Percentiles rank a stretch among this genome's conserved stretches.
These are phyloP conservation scores for Diogma glabrata DNA, from an alignment of 2,888 invertebrate species.

Conservation along the genomic window DNA sequence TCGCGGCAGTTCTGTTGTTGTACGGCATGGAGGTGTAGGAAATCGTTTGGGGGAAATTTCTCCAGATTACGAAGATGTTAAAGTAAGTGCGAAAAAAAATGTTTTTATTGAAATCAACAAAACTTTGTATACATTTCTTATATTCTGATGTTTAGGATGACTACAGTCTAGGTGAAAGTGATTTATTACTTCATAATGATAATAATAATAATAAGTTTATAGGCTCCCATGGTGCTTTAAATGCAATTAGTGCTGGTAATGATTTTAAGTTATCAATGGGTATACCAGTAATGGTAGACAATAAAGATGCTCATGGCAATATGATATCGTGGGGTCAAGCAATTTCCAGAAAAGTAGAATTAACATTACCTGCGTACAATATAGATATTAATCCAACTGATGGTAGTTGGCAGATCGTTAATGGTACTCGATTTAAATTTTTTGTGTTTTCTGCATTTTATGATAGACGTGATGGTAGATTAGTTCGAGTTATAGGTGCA, in stretches of 20 bases:
- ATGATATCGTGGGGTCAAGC: constrained; percentile 36
- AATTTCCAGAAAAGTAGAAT: constrained; percentile 35
- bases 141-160: constrained; percentile 27
- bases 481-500: constrained; percentile 72
- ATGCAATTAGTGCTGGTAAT: background rate
- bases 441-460: constrained; percentile 86
- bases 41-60: constrained; percentile 39
- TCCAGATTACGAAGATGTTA: constrained; percentile 60
- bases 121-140: constrained; percentile 17
- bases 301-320: constrained; percentile 19
- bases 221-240: constrained; percentile 10
- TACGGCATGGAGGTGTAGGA: constrained; percentile 42
- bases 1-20: constrained; percentile 40
- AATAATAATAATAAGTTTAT: constrained; percentile 29
- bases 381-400: constrained; percentile 56
- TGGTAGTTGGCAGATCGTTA: constrained; percentile 60
- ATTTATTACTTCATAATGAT: constrained; percentile 29
- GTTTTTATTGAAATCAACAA: constrained; percentile 18
- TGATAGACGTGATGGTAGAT: constrained; percentile 57
- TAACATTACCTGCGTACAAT: constrained; percentile 46
- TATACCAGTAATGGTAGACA: constrained; percentile 20
- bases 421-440: constrained; percentile 56
- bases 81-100: constrained; percentile 33
- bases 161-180: constrained; percentile 33
- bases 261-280: constrained; percentile 16